These are phyloP conservation scores for Geotrypetes seraphini DNA, from an alignment of 2,797 vertebrate genomes.

Conservation along the genomic window DNA sequence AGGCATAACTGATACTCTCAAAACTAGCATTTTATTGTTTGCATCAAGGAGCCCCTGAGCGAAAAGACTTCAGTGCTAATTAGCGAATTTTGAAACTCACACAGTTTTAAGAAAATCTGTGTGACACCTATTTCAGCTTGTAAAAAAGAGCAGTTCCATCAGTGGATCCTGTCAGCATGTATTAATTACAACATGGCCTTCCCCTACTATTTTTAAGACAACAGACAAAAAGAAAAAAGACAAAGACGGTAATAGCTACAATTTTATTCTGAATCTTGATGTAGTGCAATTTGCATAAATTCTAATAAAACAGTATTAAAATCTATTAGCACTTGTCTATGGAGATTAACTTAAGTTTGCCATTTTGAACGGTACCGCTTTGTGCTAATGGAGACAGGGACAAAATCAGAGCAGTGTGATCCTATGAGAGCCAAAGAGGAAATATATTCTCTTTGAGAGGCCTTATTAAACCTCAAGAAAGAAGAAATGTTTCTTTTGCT, in stretches of 20 bases:
- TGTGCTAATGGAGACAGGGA: conserved; percentile 38
- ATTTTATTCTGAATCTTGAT: conserved; percentile 48
- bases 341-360: conserved; percentile 56
- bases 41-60: conserved; percentile 20
- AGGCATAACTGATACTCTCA: conserved; percentile 10
- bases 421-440: conserved; percentile 10
- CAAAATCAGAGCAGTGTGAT: conserved; percentile 28
- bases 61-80: conserved; percentile 37
- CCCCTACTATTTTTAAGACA: conserved; percentile 28
- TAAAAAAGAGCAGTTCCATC: conserved; percentile 34
- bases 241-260: conserved; percentile 20
- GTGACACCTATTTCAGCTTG: conserved; percentile 38
- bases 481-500: conserved; percentile 30
- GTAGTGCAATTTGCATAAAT: conserved; percentile 55
- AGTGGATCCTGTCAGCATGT: conserved; percentile 38
- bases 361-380: conserved; percentile 46
- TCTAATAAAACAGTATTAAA: conserved; percentile 63
- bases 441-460: conserved; percentile 9
- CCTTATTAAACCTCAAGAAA: conserved; percentile 16
- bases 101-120: conserved; percentile 47
- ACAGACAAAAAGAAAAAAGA: conserved; percentile 11
- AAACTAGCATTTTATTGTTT: conserved; percentile 14
- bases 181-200: conserved; percentile 42
- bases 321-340: conserved; percentile 68
- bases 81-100: conserved; percentile 41